Evolutionary conservation across 2,888 invertebrate genomes (phyloP).

Genomic region (Spodoptera picta): DNA sequence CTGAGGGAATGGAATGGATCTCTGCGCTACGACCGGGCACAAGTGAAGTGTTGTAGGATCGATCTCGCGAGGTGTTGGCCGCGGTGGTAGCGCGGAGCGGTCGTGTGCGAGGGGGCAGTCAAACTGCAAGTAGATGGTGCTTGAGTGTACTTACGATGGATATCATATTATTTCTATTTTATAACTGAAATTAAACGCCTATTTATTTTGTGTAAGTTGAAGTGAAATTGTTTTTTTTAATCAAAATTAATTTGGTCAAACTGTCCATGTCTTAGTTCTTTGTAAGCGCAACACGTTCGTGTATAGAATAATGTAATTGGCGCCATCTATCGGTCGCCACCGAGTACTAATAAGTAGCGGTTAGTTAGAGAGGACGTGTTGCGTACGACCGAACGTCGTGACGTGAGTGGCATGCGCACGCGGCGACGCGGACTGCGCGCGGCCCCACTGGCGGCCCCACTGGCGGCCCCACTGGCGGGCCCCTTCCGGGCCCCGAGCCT

Average conservation of each 20-base stretch:
- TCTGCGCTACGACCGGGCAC: slow-evolving; percentile 48
- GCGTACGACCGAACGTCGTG: slow-evolving; percentile 63
- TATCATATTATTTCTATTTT: slow-evolving; percentile 78
- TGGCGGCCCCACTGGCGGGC: slow-evolving; percentile 7
- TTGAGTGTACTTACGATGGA: slow-evolving; percentile 86
- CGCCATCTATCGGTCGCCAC: slow-evolving; percentile 56
- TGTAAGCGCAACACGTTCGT: slow-evolving; percentile 74
- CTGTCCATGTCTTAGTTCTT: slow-evolving; percentile 66
- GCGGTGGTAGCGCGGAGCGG: slow-evolving; percentile 62
- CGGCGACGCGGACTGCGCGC: slow-evolving; percentile 15
- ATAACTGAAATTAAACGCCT: slow-evolving; percentile 70
- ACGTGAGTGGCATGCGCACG: slow-evolving; percentile 49
- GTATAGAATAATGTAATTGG: slow-evolving; percentile 26
- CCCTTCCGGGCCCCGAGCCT: background rate
- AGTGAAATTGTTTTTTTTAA: slow-evolving; percentile 63
- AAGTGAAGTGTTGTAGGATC: slow-evolving; percentile 28
- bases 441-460: slow-evolving; percentile 8
- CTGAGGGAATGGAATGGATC: slow-evolving; percentile 60
- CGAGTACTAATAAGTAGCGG: slow-evolving; percentile 41
- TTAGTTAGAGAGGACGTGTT: slow-evolving; percentile 53
- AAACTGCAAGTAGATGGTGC: slow-evolving; percentile 84
- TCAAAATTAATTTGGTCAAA: slow-evolving; percentile 60
- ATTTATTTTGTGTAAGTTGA: slow-evolving; percentile 77
- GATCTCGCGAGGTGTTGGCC: slow-evolving; percentile 63
- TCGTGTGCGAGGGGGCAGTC: slow-evolving; percentile 75